These are phyloP conservation scores for Epizoanthus scotinus DNA, from an alignment of 92 coral and sea anemone genomes.

Conservation along the genomic window DNA sequence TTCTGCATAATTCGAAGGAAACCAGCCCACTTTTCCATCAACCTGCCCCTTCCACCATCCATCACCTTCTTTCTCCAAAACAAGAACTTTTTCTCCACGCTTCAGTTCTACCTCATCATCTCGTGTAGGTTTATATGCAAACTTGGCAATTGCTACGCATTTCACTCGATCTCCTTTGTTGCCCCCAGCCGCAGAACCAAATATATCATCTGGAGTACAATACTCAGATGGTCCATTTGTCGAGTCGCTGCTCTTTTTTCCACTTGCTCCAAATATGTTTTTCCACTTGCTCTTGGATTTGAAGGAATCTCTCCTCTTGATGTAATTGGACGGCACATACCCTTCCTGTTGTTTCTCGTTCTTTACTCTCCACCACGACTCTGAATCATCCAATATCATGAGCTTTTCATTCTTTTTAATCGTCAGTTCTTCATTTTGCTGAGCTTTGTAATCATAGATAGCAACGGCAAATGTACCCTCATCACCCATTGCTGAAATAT, in stretches of 20 bases:
- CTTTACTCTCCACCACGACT: conserved; percentile 95
- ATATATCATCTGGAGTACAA: conserved; percentile 80
- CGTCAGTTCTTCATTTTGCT: conserved; percentile 82
- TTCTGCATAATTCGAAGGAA: conserved; percentile 87
- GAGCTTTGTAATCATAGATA: conserved; percentile 90
- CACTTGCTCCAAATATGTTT: conserved; percentile 68
- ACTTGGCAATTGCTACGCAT: conserved; percentile 81
- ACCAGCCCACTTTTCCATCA: conserved; percentile 82
- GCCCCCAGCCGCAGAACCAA: conserved; percentile 48
- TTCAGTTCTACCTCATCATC: conserved; percentile 89
- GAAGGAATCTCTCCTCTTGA: conserved; percentile 61
- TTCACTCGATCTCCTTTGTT: conserved; percentile 44
- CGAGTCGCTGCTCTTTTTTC: conserved; percentile 56
- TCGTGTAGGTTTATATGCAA: conserved; percentile 74
- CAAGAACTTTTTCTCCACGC: conserved; percentile 81
- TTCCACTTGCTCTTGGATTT: conserved; percentile 60
- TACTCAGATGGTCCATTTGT: conserved; percentile 76
- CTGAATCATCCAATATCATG: conserved; percentile 82
- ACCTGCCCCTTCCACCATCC: conserved; percentile 98
- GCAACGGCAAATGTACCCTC: conserved; percentile 77
- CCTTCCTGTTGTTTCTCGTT: conserved; percentile 84
- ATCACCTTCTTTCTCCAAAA: conserved; percentile 91
- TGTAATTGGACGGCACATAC: conserved; percentile 96
- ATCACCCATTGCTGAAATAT: conserved; percentile 71
- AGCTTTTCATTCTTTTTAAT: conserved; percentile 91